These are phyloP conservation scores for Rostratula benghalensis DNA, from an alignment of 2,113 vertebrate species.

Conservation along the genomic window DNA sequence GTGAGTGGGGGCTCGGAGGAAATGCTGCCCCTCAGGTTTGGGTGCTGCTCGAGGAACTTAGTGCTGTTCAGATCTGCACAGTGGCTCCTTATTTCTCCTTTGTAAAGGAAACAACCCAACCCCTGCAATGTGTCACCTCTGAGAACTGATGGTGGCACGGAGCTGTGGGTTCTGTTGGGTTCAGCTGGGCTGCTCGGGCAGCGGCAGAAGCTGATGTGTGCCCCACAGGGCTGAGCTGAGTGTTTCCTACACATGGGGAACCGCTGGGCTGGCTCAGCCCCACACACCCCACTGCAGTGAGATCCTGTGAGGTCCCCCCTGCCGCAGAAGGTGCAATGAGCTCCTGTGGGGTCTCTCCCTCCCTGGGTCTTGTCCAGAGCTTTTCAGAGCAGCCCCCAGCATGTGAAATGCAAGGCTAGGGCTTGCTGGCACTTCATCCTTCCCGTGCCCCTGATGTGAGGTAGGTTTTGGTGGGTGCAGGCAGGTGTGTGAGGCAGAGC, in stretches of 20 bases:
- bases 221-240: neutral
- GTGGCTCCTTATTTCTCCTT: neutral
- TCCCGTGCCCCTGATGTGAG: neutral
- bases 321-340: neutral
- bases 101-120: neutral
- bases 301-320: neutral
- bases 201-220: neutral
- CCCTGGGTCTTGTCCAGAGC: neutral
- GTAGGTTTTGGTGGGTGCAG: no score
- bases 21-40: accelerated
- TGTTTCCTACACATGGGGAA: neutral
- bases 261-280: neutral
- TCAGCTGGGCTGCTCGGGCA: neutral
- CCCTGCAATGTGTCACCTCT: neutral
- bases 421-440: accelerated
- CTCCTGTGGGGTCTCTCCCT: neutral
- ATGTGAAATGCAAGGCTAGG: neutral
- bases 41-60: neutral
- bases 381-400: accelerated
- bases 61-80: neutral
- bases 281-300: neutral
- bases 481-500: neutral
- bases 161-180: accelerated
- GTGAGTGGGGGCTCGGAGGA: neutral
- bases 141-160: neutral